phyloP scores from a whole-genome alignment of 1,140 invertebrate species.

The Camponotus floridanus region DNA sequence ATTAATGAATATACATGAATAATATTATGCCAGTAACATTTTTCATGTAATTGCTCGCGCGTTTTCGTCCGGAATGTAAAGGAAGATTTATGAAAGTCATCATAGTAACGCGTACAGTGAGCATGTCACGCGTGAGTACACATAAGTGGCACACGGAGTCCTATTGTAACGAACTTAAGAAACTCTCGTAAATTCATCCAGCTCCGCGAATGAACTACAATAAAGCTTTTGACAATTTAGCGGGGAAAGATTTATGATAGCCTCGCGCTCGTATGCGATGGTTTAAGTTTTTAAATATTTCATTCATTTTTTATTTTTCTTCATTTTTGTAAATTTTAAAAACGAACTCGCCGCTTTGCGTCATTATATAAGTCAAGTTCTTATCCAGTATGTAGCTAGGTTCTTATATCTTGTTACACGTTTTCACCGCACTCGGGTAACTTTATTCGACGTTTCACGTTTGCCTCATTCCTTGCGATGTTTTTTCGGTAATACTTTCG shows the following conservation, averaged over 20 bases:
- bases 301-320: constrained; percentile 31
- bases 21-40: not conserved
- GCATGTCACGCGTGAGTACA: constrained; percentile 47
- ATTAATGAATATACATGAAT: not conserved
- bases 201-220: constrained; percentile 48
- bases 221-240: constrained; percentile 64
- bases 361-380: too few relatives aligned
- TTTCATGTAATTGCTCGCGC: constrained; percentile 31
- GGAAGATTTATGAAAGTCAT: constrained; percentile 55
- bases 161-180: constrained; percentile 62
- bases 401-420: not conserved
- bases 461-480: not conserved
- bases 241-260: constrained; percentile 49
- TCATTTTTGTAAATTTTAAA: too few relatives aligned
- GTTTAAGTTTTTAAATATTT: constrained; percentile 58
- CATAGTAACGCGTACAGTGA: constrained; percentile 27
- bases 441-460: too few relatives aligned
- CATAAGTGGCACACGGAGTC: constrained; percentile 48
- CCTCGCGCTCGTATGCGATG: constrained; percentile 1
- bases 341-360: too few relatives aligned
- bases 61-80: constrained; percentile 19
- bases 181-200: constrained; percentile 64
- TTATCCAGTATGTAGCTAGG: too few relatives aligned
- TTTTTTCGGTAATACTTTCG: not conserved
- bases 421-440: not conserved